Percentiles rank a stretch among this genome's conserved stretches.
phyloP scores from a whole-genome alignment of 1,140 invertebrate genomes.

The Camponotus pennsylvanicus region DNA sequence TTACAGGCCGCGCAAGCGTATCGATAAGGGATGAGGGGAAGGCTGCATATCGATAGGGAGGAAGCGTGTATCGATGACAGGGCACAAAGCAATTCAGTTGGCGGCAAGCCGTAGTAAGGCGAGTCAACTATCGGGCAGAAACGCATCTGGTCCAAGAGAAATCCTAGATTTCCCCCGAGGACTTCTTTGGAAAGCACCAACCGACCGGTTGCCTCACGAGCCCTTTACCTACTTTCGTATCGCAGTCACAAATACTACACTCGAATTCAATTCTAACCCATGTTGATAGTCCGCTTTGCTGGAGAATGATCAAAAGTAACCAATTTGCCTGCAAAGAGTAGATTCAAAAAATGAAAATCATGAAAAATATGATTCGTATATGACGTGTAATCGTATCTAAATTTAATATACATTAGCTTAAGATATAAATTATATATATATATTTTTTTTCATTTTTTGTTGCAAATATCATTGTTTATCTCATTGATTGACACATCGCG shows the following conservation, averaged over 20 bases:
- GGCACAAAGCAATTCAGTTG: conserved; percentile 61
- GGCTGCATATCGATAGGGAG: conserved; percentile 45
- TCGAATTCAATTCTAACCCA: conserved; percentile 67
- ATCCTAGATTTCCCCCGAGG: conserved; percentile 73
- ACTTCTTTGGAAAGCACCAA: conserved; percentile 56
- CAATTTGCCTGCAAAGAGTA: not conserved
- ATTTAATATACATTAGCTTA: not conserved
- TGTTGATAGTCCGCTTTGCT: conserved; percentile 14
- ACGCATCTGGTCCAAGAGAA: conserved; percentile 52
- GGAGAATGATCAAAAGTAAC: conserved; percentile 8
- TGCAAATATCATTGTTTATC: too few species aligned
- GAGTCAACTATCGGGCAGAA: conserved; percentile 57
- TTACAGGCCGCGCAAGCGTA: conserved; percentile 53
- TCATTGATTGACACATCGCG: too few species aligned
- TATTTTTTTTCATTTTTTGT: too few species aligned
- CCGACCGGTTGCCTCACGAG: conserved; percentile 27
- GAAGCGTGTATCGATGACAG: not conserved
- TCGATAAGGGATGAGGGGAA: not conserved
- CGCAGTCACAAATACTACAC: conserved; percentile 5
- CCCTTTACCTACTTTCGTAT: conserved; percentile 58
- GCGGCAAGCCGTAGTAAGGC: conserved; percentile 44
- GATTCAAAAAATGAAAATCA: not conserved
- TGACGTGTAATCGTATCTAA: not conserved
- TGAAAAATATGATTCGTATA: not conserved
- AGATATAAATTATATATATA: too few species aligned